Evolutionary conservation across 1,140 invertebrate genomes (phyloP), one percentile per base, ranked within the genome.

Genomic region (Adoxophyes honmai): DNA sequence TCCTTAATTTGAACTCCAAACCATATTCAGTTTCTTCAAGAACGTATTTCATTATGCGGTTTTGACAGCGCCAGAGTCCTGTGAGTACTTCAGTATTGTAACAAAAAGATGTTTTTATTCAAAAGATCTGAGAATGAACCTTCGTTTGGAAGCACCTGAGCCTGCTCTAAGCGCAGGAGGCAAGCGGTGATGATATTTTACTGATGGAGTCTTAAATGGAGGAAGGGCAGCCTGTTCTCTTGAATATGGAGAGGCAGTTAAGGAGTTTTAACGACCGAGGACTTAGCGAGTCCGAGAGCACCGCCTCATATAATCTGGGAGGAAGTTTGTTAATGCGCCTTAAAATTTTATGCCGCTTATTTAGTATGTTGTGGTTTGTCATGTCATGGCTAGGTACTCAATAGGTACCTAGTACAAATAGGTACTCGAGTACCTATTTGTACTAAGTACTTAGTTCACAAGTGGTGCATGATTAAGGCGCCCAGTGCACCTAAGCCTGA

Each of bases 201-300:
- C 53, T 57, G 59, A 59, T 68, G 58, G 48, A 62, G 51, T 59
- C 62, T 66, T 66, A 70, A 66, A 62, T 35, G 56, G 39, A 34
- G 61, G 60, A 59, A 66, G 58, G 52, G 54, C 52, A 52, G 55
- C 42, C 42, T 52, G 35, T 52, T 11, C 53, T 62, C 61, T 21
- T 67, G 66, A 75, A 69, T 75, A 66, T 66, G 66, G 63, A 61
- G 66, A 44, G 55, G 57, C 57, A 66, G 72, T 72, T 72, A 60
- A 60, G 64, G 57, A 75, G 72, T 75, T 75, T 72, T 66, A 75
- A 75, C 69, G 66, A 69, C 62, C 36, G 54, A 15, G 58, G 62
- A 67, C 66, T 75, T 70, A 63, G 63, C 52, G 54, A 68, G 62
- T 57, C 59, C 60, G 52, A 56, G 55, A 59, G 63, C 39, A 60